phyloP scores from a whole-genome alignment of 2,888 invertebrate species.

The Apamea crenata region DNA sequence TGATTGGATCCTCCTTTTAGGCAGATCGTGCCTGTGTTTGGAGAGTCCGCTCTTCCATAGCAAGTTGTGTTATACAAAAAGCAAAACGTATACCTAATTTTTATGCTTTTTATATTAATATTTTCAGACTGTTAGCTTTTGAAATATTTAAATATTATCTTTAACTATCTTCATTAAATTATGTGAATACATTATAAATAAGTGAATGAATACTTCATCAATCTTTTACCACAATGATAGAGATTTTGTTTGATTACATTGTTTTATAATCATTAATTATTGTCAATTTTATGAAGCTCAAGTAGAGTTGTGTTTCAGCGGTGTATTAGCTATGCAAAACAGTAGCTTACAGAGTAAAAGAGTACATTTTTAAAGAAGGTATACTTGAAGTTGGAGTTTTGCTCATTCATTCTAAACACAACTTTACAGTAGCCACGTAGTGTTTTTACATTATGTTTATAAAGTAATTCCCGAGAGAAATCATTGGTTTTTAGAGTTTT shows the following conservation, averaged over 20 bases:
- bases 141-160: too few species aligned
- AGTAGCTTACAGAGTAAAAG: background rate
- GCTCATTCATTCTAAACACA: slow-evolving; percentile 33
- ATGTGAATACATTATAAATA: too few species aligned
- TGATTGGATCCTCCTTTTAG: too few species aligned
- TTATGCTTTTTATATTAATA: too few species aligned
- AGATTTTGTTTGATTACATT: background rate
- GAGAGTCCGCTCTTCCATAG: too few species aligned
- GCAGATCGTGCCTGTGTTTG: too few species aligned
- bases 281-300: background rate
- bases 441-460: slow-evolving; percentile 18
- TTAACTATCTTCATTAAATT: too few species aligned
- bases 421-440: slow-evolving; percentile 14
- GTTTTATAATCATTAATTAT: background rate
- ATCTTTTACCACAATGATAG: background rate
- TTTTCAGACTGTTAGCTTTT: too few species aligned
- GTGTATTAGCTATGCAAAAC: background rate
- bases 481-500: slow-evolving; percentile 63
- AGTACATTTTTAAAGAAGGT: slow-evolving; percentile 30
- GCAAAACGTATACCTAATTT: too few species aligned
- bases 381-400: slow-evolving; percentile 16
- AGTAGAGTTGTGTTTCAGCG: background rate
- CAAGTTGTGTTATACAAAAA: too few species aligned
- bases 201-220: background rate
- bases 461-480: slow-evolving; percentile 62